Evolutionary conservation across 1,140 invertebrate species (phyloP).

Genomic region (Anoplophora glabripennis): DNA sequence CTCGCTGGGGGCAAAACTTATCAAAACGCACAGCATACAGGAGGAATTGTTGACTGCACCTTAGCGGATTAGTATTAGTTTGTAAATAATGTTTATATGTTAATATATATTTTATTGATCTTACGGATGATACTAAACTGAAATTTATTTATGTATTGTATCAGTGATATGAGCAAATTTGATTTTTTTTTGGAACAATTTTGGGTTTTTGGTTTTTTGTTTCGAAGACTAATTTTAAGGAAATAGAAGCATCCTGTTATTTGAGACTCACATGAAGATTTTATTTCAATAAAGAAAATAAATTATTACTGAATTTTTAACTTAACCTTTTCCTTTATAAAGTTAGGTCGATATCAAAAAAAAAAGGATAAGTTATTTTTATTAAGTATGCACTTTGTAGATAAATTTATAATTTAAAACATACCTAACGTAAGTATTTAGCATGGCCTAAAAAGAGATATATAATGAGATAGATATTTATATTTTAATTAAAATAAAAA

Average conservation of each 20-base stretch:
- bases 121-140: not conserved
- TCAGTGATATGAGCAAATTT: not conserved
- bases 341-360: too few species aligned
- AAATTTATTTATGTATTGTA: not conserved
- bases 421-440: too few species aligned
- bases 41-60: conserved; percentile 70
- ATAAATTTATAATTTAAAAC: too few species aligned
- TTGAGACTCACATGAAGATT: conserved; percentile 4
- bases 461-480: too few species aligned
- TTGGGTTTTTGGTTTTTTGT: not conserved
- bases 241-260: conserved; percentile 1
- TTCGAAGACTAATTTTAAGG: not conserved
- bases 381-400: too few species aligned
- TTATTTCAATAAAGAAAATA: conserved; percentile 29
- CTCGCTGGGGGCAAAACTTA: conserved; percentile 56
- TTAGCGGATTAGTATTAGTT: conserved; percentile 31
- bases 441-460: too few species aligned
- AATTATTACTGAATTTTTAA: conserved; percentile 1
- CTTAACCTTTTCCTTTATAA: not conserved
- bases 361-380: too few species aligned
- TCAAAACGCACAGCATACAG: conserved; percentile 76
- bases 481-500: too few species aligned
- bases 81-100: conserved; percentile 37
- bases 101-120: conserved; percentile 2
- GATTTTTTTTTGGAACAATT: not conserved